Conservation (phyloP, 2,797 vertebrate genomes). For the Cyclura pinguis region DNA sequence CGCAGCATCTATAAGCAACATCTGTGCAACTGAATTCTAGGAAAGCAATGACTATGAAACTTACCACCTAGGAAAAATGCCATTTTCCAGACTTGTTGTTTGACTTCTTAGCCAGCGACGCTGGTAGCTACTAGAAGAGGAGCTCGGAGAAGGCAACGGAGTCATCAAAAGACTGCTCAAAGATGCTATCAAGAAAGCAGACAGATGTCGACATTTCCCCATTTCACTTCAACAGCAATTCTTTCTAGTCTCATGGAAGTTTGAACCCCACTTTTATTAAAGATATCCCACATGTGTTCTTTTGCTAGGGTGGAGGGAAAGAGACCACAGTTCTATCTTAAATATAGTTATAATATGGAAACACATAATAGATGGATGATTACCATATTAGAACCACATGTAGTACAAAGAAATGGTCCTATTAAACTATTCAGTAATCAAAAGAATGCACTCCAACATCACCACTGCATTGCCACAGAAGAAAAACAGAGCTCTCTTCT, state of each 20-base stretch:
- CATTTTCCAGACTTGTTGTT: slow-evolving; percentile 89
- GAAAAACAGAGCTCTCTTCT: neutral
- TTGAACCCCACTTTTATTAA: neutral
- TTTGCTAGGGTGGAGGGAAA: neutral
- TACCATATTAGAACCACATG: neutral
- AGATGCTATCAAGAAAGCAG: slow-evolving; percentile 80
- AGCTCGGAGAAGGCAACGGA: slow-evolving; percentile 87
- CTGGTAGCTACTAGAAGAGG: slow-evolving; percentile 89
- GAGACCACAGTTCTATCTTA: neutral
- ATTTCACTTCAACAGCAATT: neutral
- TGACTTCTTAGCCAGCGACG: slow-evolving; percentile 89
- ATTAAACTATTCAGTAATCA: neutral
- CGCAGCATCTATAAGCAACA: neutral
- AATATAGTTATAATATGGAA: neutral
- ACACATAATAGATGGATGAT: neutral
- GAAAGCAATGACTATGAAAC: slow-evolving; percentile 52
- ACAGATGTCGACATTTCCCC: slow-evolving; percentile 25
- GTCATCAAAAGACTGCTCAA: slow-evolving; percentile 88
- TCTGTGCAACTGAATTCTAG: neutral
- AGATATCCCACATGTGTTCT: neutral
- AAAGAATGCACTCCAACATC: neutral
- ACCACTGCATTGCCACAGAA: neutral
- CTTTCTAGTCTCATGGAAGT: neutral
- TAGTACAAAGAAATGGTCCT: neutral
- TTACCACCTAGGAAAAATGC: slow-evolving; percentile 84